Percentiles rank a stretch among this genome's conserved stretches.
phyloP scores from a whole-genome alignment of 2,888 invertebrate species.

The Drymonia ruficornis region DNA sequence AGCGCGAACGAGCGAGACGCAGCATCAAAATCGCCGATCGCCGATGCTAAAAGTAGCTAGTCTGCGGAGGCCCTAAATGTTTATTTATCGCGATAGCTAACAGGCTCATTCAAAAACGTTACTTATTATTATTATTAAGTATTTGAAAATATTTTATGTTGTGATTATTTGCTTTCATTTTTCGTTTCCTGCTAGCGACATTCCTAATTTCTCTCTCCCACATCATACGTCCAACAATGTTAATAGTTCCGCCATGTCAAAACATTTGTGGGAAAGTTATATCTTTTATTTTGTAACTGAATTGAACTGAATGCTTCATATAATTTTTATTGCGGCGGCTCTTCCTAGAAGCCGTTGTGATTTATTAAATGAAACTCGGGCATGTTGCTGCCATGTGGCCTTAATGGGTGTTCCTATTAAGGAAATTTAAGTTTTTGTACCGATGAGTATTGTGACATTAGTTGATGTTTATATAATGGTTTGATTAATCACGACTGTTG shows the following conservation, averaged over 20 bases:
- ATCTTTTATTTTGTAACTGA: conserved; percentile 25
- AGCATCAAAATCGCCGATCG: too few relatives aligned
- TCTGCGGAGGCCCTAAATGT: too few relatives aligned
- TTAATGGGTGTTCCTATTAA: conserved; percentile 20
- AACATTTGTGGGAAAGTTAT: conserved; percentile 44
- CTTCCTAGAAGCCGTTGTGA: conserved; percentile 57
- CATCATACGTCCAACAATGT: conserved; percentile 17
- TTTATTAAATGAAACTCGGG: conserved; percentile 48
- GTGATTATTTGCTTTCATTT: not conserved
- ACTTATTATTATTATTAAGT: not conserved
- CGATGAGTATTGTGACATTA: conserved; percentile 4
- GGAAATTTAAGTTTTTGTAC: conserved; percentile 11
- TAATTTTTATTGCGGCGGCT: conserved; percentile 53
- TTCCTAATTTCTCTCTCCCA: conserved; percentile 9
- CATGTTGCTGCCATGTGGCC: conserved; percentile 53
- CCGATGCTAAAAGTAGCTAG: too few relatives aligned
- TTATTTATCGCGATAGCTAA: too few relatives aligned
- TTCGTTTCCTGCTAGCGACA: not conserved
- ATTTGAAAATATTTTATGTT: not conserved
- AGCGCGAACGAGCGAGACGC: too few relatives aligned
- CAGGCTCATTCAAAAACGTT: too few relatives aligned
- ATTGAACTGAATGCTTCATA: conserved; percentile 49
- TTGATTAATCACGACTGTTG: not conserved
- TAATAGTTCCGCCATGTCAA: conserved; percentile 34
- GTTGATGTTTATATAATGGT: not conserved